Percentiles rank a stretch among this genome's conserved stretches.
Evolutionary conservation across 2,113 vertebrate genomes (phyloP).

Genomic region (Mesitornis unicolor): DNA sequence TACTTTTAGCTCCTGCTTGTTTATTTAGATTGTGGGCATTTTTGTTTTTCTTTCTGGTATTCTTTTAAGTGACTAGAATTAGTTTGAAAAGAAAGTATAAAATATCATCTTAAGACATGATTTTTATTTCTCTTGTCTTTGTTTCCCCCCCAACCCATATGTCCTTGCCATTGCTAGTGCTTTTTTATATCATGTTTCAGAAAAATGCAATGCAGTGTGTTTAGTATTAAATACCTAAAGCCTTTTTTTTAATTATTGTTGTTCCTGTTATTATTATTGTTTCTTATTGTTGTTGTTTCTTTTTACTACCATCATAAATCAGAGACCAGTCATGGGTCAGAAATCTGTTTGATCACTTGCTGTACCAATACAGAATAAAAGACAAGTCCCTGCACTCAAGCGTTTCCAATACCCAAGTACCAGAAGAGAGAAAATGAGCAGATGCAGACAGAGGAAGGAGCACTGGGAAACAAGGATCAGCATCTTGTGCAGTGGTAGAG

Average conservation of each 20-base stretch:
- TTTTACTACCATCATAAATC: background rate
- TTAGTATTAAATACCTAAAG: background rate
- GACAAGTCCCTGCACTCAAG: background rate
- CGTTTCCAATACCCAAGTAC: background rate
- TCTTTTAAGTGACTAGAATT: background rate
- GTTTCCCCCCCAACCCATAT: rapidly evolving
- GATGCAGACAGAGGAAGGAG: background rate
- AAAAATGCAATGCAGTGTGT: background rate
- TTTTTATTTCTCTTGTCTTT: background rate
- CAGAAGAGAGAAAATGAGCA: rapidly evolving
- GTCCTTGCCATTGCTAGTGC: background rate
- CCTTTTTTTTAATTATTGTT: background rate
- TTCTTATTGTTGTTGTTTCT: background rate
- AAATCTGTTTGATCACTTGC: background rate
- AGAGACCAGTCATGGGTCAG: background rate
- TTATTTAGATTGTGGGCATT: background rate
- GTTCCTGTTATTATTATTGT: background rate
- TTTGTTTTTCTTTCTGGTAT: background rate
- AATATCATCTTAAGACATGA: background rate
- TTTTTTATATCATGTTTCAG: background rate
- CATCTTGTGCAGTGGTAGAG: background rate
- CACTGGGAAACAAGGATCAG: background rate
- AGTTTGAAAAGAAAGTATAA: background rate
- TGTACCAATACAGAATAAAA: background rate
- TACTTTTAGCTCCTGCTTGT: background rate